Conservation (phyloP, 2,113 vertebrate species). For the Equus przewalskii region DNA sequence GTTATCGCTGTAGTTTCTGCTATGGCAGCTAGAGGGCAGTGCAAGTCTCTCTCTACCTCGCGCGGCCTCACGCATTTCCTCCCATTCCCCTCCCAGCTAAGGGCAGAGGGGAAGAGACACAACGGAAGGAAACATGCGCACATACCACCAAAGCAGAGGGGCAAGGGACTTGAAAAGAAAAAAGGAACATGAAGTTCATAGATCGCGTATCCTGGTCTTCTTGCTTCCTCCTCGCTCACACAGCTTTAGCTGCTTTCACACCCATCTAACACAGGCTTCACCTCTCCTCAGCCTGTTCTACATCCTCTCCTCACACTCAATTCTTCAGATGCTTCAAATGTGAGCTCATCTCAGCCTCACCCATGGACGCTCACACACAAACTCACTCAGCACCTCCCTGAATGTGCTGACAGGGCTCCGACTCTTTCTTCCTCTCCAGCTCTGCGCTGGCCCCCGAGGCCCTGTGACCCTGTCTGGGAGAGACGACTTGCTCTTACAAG, state of each 20-base stretch:
- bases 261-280: neutral
- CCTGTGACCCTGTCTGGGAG: neutral
- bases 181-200: neutral
- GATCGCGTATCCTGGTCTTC: neutral
- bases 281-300: neutral
- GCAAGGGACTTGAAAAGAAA: neutral
- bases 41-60: neutral
- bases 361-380: neutral
- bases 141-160: neutral
- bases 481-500: neutral
- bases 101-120: neutral
- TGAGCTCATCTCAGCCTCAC: slow-evolving; percentile 28
- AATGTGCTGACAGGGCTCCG: neutral
- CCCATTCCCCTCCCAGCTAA: neutral
- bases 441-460: neutral
- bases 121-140: neutral
- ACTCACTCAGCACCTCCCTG: slow-evolving; percentile 28
- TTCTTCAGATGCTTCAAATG: neutral
- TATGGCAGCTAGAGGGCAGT: slow-evolving; percentile 71
- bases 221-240: neutral
- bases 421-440: neutral
- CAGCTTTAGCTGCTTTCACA: neutral
- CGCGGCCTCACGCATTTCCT: rapidly evolving
- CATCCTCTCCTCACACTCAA: neutral
- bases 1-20: neutral